phyloP scores from a whole-genome alignment of 2,888 invertebrate species.

The Patella depressa region DNA sequence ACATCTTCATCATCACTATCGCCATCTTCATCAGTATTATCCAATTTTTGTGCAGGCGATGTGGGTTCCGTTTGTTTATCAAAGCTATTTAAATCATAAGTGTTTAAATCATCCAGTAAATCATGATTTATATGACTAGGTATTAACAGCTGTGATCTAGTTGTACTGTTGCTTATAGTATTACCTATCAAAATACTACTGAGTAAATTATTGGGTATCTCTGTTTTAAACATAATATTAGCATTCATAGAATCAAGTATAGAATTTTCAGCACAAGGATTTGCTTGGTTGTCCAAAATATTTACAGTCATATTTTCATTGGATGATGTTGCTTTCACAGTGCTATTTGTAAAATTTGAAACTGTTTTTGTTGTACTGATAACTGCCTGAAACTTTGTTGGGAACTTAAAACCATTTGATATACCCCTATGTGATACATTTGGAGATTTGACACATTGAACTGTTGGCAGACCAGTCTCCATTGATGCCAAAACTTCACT shows the following conservation, averaged over 20 bases:
- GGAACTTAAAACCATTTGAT: not conserved
- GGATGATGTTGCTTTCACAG: not conserved
- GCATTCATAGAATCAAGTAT: not conserved
- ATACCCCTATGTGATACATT: not conserved
- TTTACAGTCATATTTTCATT: not conserved
- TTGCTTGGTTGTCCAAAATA: not conserved
- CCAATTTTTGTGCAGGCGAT: not conserved
- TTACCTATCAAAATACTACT: not conserved
- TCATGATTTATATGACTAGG: not conserved
- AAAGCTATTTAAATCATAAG: not conserved
- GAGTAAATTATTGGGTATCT: not conserved
- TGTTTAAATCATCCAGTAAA: not conserved
- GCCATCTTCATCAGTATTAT: constrained; percentile 26
- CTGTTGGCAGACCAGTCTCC: constrained; percentile 59
- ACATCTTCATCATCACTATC: constrained; percentile 61
- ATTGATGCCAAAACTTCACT: constrained; percentile 41
- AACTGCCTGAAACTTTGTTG: no score
- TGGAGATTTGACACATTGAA: constrained; percentile 27
- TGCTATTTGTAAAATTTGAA: not conserved
- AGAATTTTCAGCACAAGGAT: not conserved
- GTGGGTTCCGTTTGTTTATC: not conserved
- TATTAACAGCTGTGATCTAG: not conserved
- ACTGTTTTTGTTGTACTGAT: not conserved
- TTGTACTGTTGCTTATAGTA: not conserved
- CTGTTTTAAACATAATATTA: not conserved